Evolutionary conservation across 2,888 invertebrate species (phyloP), one percentile per base, ranked within the genome.

Genomic region (Athripsodes cinereus): DNA sequence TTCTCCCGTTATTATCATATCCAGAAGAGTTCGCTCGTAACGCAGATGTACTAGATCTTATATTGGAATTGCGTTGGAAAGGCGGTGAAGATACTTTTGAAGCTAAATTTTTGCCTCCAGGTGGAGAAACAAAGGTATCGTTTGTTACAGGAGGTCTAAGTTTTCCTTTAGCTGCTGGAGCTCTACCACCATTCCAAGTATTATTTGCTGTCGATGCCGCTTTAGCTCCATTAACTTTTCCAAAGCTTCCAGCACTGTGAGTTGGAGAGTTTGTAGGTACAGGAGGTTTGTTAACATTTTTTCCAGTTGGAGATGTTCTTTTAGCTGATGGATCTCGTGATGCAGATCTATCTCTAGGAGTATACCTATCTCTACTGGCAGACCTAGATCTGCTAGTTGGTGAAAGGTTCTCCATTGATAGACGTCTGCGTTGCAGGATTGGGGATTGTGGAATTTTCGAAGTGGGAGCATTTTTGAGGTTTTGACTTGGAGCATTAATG

Each of bases 121-220:
- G 26, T 26, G 61, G 63, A 44, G 61, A 55, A 5, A 74, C 74
- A 62, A 78, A 79, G 0, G 79, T 78, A 53, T 79, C 77, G 20
- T 71, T 69, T 40, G 74, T 74, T 34, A 78, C 68, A 0, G 72
- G 68, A 0, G 79, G 78, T 53, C 78, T 71, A 1, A 74, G 21
- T 47, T 62, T 64, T 10, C 61, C 64, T 52, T 76, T 76, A 1
- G 70, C 74, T 0, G 76, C 76, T 1, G 74, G 77, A 6, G 75
- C 72, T 35, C 89, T 79, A 1, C 89, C 89, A 1, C 89, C 89
- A 62, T 84, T 85, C 90, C 90, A 90, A 0, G 90, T 90, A 65
- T 86, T 87, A 56, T 84, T 82, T 1, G 81, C 68, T 47, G 75
- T 71, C 0, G 75, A 76, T 77, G 77, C n/a, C 76, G 64, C 62